phyloP scores from a whole-genome alignment of 2,113 vertebrate genomes.

The Ancistrus triradiatus region DNA sequence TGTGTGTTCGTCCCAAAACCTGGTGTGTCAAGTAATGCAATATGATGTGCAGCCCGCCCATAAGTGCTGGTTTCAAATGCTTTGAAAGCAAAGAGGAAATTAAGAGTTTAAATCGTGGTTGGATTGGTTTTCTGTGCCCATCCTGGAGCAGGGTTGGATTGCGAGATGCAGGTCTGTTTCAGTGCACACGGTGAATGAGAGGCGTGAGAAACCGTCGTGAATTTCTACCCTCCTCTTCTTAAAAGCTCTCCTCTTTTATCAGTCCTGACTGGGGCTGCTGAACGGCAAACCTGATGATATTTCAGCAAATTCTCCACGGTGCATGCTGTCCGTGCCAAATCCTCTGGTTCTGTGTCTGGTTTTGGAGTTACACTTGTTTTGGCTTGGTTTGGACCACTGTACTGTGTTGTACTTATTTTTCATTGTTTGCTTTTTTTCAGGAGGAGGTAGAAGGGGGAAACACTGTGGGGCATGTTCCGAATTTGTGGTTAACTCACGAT shows the following conservation, averaged over 20 bases:
- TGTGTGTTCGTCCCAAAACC: not conserved
- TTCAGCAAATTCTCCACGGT: slow-evolving; percentile 48
- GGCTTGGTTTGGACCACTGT: not conserved
- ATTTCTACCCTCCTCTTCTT: slow-evolving; percentile 23
- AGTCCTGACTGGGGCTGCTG: slow-evolving; percentile 45
- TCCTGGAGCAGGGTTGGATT: slow-evolving; percentile 37
- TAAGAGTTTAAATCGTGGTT: slow-evolving; percentile 38
- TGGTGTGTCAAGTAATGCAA: slow-evolving; percentile 1
- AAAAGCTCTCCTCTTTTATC: slow-evolving; percentile 46
- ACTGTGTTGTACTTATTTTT: slow-evolving; percentile 3
- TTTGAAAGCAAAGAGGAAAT: slow-evolving; percentile 38
- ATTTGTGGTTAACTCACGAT: slow-evolving; percentile 48
- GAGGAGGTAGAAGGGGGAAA: too few relatives aligned
- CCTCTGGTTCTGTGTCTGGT: slow-evolving; percentile 1
- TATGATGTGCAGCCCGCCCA: slow-evolving; percentile 9
- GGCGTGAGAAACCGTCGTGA: slow-evolving; percentile 44
- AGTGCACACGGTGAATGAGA: slow-evolving; percentile 33
- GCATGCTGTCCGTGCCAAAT: slow-evolving; percentile 39
- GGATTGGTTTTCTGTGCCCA: slow-evolving; percentile 29
- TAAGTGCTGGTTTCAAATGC: slow-evolving; percentile 35
- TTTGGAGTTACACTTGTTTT: not conserved
- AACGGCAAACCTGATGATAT: slow-evolving; percentile 33
- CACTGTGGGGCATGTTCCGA: slow-evolving; percentile 51
- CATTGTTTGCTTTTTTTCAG: too few relatives aligned
- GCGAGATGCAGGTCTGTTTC: slow-evolving; percentile 40